Evolutionary conservation across 2,797 vertebrate species (phyloP), one percentile per base, ranked within the genome.

Genomic region (Neomorphus geoffroyi): DNA sequence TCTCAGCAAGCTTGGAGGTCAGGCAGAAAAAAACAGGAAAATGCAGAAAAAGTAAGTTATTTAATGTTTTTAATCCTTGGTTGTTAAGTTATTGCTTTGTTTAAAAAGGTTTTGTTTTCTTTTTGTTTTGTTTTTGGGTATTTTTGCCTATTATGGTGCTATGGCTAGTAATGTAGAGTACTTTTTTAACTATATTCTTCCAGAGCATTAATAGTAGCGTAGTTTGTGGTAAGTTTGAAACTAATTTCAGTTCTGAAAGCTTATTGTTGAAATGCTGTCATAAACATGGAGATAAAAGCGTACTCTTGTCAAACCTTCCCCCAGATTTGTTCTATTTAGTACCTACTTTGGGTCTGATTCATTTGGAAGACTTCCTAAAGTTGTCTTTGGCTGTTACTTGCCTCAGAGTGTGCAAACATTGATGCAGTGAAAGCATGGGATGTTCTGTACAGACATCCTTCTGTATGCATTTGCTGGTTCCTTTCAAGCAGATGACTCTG

Each of bases 21-120:
- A 99, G 41, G 98, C 98, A 15, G 99, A 99, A 90, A 99, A 99
- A 95, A 99, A 98, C 96, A 97, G 99, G 77, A 99, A 99, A 97
- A 98, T 99, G 94, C 99, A 99, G 97, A 99, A 99, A 96, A 99
- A 99, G 99, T 99, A 97, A 98, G 99, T 97, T 67, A 64, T 16
- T 26, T 28, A 32, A 22, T 87, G 6, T 27, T 90, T 81, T 41
- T 30, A 39, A 58, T 90, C 21, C 32, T 81, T 9, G 88, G 33
- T 73, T 81, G 11, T 62, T 74, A 28, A 33, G 30, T 4, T 72
- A 45, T 19, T 70, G n/a, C 22, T 90, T 86, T 86, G 45, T 86
- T 88, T 35, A 30, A 87, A 88, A 85, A 58, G n/a, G 19, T 32
- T 57, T 39, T 70, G 26, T n/a, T 72, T 80, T 66, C 19, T n/a